These are phyloP conservation scores for Tamandua tetradactyla DNA, from an alignment of 2,797 vertebrate species.

Conservation along the genomic window DNA sequence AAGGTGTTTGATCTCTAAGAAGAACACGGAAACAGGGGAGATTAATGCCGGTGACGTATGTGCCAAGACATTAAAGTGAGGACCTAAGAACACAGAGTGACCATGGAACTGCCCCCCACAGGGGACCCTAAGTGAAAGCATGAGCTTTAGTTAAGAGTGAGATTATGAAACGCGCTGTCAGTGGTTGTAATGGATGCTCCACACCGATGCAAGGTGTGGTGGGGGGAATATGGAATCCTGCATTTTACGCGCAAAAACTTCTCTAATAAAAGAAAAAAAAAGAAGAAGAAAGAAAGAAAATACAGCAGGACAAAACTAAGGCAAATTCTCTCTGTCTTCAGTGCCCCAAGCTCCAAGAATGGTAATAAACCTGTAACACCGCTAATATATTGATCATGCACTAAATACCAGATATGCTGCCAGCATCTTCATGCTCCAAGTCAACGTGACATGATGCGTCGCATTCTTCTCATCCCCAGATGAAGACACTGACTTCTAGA, in stretches of 20 bases:
- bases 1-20: neutral
- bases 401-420: neutral
- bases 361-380: neutral
- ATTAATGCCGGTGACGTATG: neutral
- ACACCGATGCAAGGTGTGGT: no score
- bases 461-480: neutral
- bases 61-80: neutral
- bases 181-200: no score
- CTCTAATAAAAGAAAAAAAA: no score
- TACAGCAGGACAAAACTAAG: neutral
- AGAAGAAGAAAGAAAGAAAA: neutral
- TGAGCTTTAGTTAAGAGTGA: no score
- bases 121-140: no score
- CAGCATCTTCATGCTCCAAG: neutral
- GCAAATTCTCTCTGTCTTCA: neutral
- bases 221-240: no score
- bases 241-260: no score
- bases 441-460: neutral
- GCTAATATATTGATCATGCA: neutral
- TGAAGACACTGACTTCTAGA: neutral
- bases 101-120: no score
- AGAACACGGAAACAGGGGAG: neutral
- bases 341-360: neutral
- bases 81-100: neutral
- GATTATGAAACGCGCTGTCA: no score